Evolutionary conservation across 2,113 vertebrate species (phyloP), one percentile per base, ranked within the genome.

Genomic region (Pseudolaguvia tuberculata): DNA sequence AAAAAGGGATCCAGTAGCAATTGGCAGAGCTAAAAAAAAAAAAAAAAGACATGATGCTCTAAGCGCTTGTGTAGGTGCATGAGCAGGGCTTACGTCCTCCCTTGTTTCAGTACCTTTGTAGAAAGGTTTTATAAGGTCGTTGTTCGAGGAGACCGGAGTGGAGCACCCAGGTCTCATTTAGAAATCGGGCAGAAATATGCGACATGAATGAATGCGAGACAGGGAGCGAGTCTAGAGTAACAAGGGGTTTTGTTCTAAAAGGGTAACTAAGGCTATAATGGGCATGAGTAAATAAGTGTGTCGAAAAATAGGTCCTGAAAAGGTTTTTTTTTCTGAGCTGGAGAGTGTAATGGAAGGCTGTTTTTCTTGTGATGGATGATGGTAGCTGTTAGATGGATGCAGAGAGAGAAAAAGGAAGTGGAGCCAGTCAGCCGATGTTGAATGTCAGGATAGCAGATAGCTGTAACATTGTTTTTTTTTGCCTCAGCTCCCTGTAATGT

Each of bases 221-320:
- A 18, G 73, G 57, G 20, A 47, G 48, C 8, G 31, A 35, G 27
- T 55, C 0, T 21, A 18, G 67, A 39, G 50, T 48, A 56, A 18
- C 42, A 18, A 35, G 4, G 14, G 61, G 13, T 76, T 57, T 76
- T 73, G 68, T 81, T 81, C 23, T 76, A 69, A 61, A 75, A 59
- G 42, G 62, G 56, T 75, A 56, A 76, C 71, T 70, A 61, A 78
- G 23, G 53, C 56, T 61, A 56, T 73, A 81, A 81, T 69, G 63
- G 68, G 61, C 27, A 61, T 45, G 62, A 75, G 70, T 72, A 55
- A 78, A 71, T 75, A 75, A 39, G 20, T 72, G 20, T 72, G 76
- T 55, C 20, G 67, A 53, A 56, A n/a, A 75, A 78, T 45, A 42
- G 25, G 55, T 48, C 5, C 76, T 61, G 55, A 75, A 57, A 70